These are phyloP conservation scores for Tipula unca DNA, from an alignment of 2,888 invertebrate genomes.

Conservation along the genomic window DNA sequence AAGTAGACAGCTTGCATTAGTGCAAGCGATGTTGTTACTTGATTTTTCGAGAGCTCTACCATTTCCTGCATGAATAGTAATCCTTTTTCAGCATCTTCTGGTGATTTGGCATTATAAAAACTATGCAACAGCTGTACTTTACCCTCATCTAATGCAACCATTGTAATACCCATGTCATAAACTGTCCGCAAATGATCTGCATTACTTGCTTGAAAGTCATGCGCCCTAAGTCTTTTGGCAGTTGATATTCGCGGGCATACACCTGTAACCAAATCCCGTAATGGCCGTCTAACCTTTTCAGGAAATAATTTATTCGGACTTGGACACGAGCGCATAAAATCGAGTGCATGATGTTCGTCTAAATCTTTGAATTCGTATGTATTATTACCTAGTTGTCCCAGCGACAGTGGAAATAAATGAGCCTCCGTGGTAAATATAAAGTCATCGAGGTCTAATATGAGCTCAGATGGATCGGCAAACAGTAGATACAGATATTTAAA, in stretches of 20 bases:
- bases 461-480: constrained; percentile 80
- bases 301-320: constrained; percentile 76
- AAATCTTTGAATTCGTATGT: constrained; percentile 42
- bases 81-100: constrained; percentile 85
- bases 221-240: constrained; percentile 55
- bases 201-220: constrained; percentile 74
- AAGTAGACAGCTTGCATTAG: constrained; percentile 43
- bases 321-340: constrained; percentile 64
- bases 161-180: constrained; percentile 90
- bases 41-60: constrained; percentile 76
- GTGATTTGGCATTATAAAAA: constrained; percentile 72
- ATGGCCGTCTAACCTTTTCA: constrained; percentile 71
- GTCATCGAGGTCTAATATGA: constrained; percentile 73
- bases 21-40: constrained; percentile 42
- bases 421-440: constrained; percentile 92
- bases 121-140: constrained; percentile 87
- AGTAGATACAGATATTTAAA: constrained; percentile 94
- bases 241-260: constrained; percentile 58
- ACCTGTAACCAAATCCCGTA: constrained; percentile 77
- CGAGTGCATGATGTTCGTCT: constrained; percentile 47
- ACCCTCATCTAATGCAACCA: constrained; percentile 81
- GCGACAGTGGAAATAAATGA: constrained; percentile 82
- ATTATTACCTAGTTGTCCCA: constrained; percentile 57
- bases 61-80: constrained; percentile 95
- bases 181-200: constrained; percentile 79